phyloP scores from a whole-genome alignment of 2,797 vertebrate species.

The Takifugu rubripes region DNA sequence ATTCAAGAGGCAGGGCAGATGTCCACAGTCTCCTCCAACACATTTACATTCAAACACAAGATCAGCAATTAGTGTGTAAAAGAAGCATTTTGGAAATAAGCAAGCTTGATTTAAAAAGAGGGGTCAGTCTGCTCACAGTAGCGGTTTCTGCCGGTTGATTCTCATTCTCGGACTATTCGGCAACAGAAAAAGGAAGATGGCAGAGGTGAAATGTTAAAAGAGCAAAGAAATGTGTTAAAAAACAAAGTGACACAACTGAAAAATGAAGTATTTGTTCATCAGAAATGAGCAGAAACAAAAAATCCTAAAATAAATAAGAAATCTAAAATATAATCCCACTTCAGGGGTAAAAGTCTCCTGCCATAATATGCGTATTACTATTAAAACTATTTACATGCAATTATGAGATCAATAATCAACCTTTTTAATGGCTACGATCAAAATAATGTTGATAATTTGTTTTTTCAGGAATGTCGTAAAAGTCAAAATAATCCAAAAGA shows the following conservation, averaged over 20 bases:
- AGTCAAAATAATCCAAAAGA: too few species aligned
- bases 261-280: not conserved
- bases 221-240: conserved; percentile 31
- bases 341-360: too few species aligned
- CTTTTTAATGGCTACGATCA: too few species aligned
- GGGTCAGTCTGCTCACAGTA: conserved; percentile 67
- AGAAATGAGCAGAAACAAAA: not conserved
- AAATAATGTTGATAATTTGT: too few species aligned
- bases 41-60: not conserved
- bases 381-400: too few species aligned
- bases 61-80: conserved; percentile 1
- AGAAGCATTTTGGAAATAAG: conserved; percentile 8
- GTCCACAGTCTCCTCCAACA: not conserved
- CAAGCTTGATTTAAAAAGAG: not conserved
- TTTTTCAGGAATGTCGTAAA: too few species aligned
- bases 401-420: too few species aligned
- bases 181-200: conserved; percentile 59
- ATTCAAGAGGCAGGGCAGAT: conserved; percentile 3
- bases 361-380: too few species aligned
- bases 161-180: conserved; percentile 71
- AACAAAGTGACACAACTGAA: conserved; percentile 17
- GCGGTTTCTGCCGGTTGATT: conserved; percentile 55
- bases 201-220: conserved; percentile 28
- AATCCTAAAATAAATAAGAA: too few species aligned
- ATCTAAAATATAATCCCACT: too few species aligned